Evolutionary conservation across 2,797 vertebrate genomes (phyloP).

Genomic region (Falco berigora): DNA sequence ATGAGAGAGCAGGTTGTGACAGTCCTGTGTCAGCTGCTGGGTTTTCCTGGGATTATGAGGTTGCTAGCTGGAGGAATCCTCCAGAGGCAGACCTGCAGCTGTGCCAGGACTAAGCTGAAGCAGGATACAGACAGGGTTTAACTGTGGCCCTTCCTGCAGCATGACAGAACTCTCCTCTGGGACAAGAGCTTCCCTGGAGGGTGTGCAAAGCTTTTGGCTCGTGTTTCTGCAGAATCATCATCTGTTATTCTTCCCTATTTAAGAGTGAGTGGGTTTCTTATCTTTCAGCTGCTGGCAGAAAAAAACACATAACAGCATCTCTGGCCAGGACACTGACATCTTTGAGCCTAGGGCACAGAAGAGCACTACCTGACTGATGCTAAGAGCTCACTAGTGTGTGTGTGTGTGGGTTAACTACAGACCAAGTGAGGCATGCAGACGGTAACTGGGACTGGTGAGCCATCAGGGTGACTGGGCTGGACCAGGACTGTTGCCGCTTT

Average conservation of each 20-base stretch:
- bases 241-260: background rate
- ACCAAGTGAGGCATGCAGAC: background rate
- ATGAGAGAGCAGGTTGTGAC: background rate
- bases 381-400: accelerated
- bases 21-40: background rate
- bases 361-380: background rate
- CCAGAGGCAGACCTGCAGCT: background rate
- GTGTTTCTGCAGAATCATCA: background rate
- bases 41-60: background rate
- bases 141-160: background rate
- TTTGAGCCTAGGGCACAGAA: background rate
- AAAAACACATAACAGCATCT: background rate
- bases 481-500: background rate
- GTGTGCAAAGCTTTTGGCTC: background rate
- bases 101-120: background rate
- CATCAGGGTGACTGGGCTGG: too few relatives aligned
- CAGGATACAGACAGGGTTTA: background rate
- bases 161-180: background rate
- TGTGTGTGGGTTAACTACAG: background rate
- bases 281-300: background rate
- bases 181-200: background rate
- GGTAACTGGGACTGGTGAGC: background rate
- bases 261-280: background rate
- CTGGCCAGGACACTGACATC: background rate
- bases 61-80: background rate